Evolutionary conservation across 2,113 vertebrate species (phyloP), one percentile per base, ranked within the genome.

Genomic region (Stegastes partitus): DNA sequence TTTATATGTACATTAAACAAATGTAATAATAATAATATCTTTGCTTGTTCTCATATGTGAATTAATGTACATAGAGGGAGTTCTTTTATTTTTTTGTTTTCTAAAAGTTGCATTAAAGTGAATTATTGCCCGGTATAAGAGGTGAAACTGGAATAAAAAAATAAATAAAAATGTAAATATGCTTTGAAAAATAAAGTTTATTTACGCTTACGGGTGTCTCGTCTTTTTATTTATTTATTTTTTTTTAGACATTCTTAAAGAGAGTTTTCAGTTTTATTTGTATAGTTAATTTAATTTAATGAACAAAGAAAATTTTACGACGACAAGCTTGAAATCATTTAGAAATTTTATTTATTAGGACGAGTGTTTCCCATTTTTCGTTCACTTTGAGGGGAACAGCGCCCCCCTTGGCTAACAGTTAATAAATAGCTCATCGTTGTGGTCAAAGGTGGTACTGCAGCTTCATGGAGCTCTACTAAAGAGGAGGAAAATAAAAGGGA

Each of bases 101-200:
- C 51, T 88, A 82, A 87, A 90, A 84, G 74, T 83, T 88, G 42
- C 68, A 91, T 81, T 87, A 31, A 85, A 72, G 42, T 75, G 63
- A 89, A 83, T 74, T 86, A 75, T 86, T 77, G 66, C 69, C 81
- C 74, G 51, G 68, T 79, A 55, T 82, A 91, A 89, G 59, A 87
- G 68, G 63, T 91, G 21, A 87, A 87, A 83, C 70, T 21, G 55
- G 26, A 28, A 74, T 81, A 79, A 34, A 45, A 82, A 73, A 81
- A 23, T n/a, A 26, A 71, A 82, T 77, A 34, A n/a, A 82, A 71
- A 82, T 65, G 88, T 89, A 83, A 90, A 89, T 81, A 90, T 85
- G 63, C 79, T 88, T 79, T 89, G 76, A 89, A 89, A 84, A 90
- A 93, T 92, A 93, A 94, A 90, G 68, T 90, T 42, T 93, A 88